Evolutionary conservation across 1,140 invertebrate genomes (phyloP).

Genomic region (Brachionus manjavacas): DNA sequence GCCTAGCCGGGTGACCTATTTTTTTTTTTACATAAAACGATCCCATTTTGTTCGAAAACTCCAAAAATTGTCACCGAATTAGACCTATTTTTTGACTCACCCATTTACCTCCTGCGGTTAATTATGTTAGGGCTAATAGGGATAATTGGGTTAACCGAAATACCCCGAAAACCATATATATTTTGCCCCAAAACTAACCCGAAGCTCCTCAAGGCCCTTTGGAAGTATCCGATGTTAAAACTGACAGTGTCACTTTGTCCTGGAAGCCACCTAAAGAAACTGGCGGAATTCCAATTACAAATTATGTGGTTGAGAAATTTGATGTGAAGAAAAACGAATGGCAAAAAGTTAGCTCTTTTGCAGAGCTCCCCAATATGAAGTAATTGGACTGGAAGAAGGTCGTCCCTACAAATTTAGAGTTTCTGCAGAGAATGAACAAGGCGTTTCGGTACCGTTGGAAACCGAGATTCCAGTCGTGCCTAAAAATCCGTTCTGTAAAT

Average conservation of each 20-base stretch:
- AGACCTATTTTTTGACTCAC: too few relatives aligned
- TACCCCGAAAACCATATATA: too few relatives aligned
- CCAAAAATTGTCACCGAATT: too few relatives aligned
- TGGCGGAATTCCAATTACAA: slow-evolving; percentile 90
- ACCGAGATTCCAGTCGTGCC: slow-evolving; percentile 78
- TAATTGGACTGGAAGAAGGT: slow-evolving; percentile 89
- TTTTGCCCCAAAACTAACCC: too few relatives aligned
- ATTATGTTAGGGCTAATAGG: too few relatives aligned
- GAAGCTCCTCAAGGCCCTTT: slow-evolving; percentile 77
- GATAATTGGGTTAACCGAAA: too few relatives aligned
- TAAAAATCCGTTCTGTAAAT: slow-evolving; percentile 82
- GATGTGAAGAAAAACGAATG: slow-evolving; percentile 84
- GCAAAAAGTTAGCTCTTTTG: slow-evolving; percentile 87
- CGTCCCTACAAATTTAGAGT: slow-evolving; percentile 88
- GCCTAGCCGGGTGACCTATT: too few relatives aligned
- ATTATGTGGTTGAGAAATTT: slow-evolving; percentile 94
- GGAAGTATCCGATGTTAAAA: slow-evolving; percentile 84
- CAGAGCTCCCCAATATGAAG: slow-evolving; percentile 83
- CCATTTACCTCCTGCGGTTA: too few relatives aligned
- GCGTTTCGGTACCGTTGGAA: slow-evolving; percentile 83
- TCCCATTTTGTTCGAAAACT: too few relatives aligned
- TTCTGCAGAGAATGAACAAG: slow-evolving; percentile 94
- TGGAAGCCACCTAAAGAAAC: slow-evolving; percentile 90
- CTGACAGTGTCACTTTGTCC: slow-evolving; percentile 83
- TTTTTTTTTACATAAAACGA: too few relatives aligned